Evolutionary conservation across 2,888 invertebrate species (phyloP).

Genomic region (Cheiracanthium punctorium): DNA sequence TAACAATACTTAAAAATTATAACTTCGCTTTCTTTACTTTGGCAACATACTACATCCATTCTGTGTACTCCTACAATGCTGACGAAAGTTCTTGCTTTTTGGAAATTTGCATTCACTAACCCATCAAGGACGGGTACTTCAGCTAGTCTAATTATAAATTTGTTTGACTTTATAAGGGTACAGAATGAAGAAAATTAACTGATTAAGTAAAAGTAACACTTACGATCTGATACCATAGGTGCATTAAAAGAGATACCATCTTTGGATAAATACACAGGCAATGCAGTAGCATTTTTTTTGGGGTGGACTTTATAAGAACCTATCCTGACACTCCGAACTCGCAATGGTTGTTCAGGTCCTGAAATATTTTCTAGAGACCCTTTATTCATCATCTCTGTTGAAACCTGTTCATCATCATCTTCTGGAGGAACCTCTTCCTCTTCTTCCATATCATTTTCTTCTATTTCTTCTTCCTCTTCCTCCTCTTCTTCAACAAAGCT

Average conservation of each 20-base stretch:
- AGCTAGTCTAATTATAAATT: too few relatives aligned
- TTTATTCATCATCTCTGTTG: constrained; percentile 34
- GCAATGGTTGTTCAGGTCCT: constrained; percentile 23
- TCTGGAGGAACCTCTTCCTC: constrained; percentile 21
- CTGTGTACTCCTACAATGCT: too few relatives aligned
- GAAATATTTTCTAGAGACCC: constrained; percentile 17
- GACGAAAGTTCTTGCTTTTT: too few relatives aligned
- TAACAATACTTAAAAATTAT: too few relatives aligned
- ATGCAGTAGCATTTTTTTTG: constrained; percentile 76
- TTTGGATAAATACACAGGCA: constrained; percentile 21
- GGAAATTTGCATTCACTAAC: too few relatives aligned
- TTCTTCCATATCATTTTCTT: constrained; percentile 3
- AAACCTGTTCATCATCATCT: neutral
- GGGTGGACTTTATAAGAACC: constrained; percentile 89
- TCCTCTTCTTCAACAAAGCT: too few relatives aligned
- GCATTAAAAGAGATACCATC: constrained; percentile 77
- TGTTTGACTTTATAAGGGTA: too few relatives aligned
- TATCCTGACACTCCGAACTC: constrained; percentile 87
- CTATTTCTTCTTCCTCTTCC: constrained; percentile 25
- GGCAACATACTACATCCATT: too few relatives aligned
- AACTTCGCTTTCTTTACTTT: too few relatives aligned
- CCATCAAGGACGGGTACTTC: too few relatives aligned
- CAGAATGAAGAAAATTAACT: too few relatives aligned
- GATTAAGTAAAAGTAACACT: too few relatives aligned
- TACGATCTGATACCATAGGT: constrained; percentile 73